A percentile compares a stretch with the other conserved stretches of the same genome.
Evolutionary conservation across 1,140 invertebrate species (phyloP).

Genomic region (Pomacea maculata): DNA sequence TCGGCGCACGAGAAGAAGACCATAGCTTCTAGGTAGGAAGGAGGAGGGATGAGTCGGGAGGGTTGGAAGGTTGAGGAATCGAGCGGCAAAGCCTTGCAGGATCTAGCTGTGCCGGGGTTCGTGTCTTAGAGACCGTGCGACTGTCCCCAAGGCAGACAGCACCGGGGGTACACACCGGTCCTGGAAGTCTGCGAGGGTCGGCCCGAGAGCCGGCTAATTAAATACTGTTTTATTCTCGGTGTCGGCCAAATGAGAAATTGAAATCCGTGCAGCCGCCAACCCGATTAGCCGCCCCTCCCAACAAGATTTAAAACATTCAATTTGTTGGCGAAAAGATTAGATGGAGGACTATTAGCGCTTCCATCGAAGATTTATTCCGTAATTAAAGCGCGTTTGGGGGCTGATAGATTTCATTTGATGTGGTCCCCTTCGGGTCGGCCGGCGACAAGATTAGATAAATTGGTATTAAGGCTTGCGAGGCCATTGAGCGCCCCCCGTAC

Average conservation of each 20-base stretch:
- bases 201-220: conserved; percentile 37
- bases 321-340: conserved; percentile 49
- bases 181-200: not conserved
- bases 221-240: conserved; percentile 45
- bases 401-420: conserved; percentile 45
- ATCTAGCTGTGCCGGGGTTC: too few species aligned
- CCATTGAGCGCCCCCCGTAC: conserved; percentile 19
- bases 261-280: conserved; percentile 35
- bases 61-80: too few species aligned
- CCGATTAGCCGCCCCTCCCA: conserved; percentile 35
- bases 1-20: too few species aligned
- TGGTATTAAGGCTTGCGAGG: conserved; percentile 32
- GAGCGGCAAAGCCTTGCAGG: too few species aligned
- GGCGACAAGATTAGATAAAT: conserved; percentile 48
- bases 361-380: conserved; percentile 52
- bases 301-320: conserved; percentile 53
- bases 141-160: too few species aligned
- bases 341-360: conserved; percentile 46
- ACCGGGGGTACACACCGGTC: not conserved
- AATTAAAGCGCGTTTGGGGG: conserved; percentile 47
- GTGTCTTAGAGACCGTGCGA: too few species aligned
- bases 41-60: too few species aligned
- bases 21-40: too few species aligned
- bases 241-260: conserved; percentile 32
- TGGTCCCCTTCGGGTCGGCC: conserved; percentile 31